These are phyloP conservation scores for Brachionus angularis DNA, from an alignment of 1,140 invertebrate genomes.

Conservation along the genomic window DNA sequence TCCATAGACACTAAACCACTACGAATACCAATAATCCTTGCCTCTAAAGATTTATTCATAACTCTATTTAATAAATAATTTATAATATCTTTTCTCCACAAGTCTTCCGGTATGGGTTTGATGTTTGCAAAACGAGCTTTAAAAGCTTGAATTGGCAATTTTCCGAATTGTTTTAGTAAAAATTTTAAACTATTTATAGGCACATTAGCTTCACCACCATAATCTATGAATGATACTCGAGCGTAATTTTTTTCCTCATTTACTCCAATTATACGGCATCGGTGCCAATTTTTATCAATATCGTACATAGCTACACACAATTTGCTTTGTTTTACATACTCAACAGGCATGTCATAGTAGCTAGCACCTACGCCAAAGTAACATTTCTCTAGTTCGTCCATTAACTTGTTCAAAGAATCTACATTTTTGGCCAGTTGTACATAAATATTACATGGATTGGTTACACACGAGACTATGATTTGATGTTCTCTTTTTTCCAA, in stretches of 20 bases:
- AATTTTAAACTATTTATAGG: constrained; percentile 26
- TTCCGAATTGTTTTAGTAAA: constrained; percentile 1
- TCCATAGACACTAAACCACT: neutral
- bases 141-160: constrained; percentile 9
- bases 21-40: neutral
- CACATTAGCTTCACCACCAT: constrained; percentile 19
- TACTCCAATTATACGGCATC: neutral
- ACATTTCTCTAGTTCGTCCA: constrained; percentile 36
- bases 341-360: constrained; percentile 25
- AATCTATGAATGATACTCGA: constrained; percentile 19
- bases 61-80: constrained; percentile 35
- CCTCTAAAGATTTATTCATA: neutral
- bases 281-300: constrained; percentile 27
- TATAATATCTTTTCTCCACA: constrained; percentile 28
- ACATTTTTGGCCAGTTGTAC: constrained; percentile 25
- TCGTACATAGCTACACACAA: constrained; percentile 18
- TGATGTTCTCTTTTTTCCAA: neutral
- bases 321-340: neutral
- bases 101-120: neutral
- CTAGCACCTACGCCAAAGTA: constrained; percentile 18
- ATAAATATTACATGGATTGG: constrained; percentile 5
- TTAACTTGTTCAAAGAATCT: constrained; percentile 4
- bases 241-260: neutral
- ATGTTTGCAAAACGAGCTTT: neutral
- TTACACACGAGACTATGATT: constrained; percentile 24